Evolutionary conservation across 2,113 vertebrate genomes (phyloP).

Genomic region (Pelecanus crispus): DNA sequence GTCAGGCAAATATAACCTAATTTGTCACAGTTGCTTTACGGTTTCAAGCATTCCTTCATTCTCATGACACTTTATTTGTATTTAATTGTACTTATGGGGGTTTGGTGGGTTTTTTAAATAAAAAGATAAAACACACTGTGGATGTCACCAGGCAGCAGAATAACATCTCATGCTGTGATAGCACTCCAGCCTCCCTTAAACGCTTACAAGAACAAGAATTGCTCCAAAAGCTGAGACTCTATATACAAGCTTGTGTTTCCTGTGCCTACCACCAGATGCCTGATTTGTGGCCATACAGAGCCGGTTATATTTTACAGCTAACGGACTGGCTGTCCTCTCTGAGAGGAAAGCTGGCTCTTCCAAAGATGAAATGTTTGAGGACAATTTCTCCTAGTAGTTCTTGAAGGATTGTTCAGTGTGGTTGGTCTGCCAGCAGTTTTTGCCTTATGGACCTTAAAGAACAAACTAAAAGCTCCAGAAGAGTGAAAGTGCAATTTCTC

Average conservation of each 20-base stretch:
- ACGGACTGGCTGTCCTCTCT: background rate
- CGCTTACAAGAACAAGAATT: background rate
- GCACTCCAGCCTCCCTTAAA: background rate
- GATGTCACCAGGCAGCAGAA: background rate
- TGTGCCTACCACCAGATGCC: background rate
- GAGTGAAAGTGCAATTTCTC: background rate
- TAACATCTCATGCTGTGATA: background rate
- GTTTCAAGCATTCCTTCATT: background rate
- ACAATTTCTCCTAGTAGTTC: background rate
- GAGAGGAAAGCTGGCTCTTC: background rate
- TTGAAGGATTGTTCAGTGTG: background rate
- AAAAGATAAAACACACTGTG: background rate
- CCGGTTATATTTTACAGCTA: background rate
- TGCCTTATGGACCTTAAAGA: background rate
- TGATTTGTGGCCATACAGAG: background rate
- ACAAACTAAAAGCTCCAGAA: background rate
- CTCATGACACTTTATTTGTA: background rate
- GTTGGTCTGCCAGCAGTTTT: background rate
- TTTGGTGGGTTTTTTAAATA: background rate
- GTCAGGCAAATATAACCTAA: background rate
- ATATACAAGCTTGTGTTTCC: background rate
- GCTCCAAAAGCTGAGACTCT: background rate
- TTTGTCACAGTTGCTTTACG: background rate
- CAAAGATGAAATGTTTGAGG: background rate
- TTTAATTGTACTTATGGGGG: background rate